Conservation (phyloP, 1,140 invertebrate species). For the Drosophila ercepeae region DNA sequence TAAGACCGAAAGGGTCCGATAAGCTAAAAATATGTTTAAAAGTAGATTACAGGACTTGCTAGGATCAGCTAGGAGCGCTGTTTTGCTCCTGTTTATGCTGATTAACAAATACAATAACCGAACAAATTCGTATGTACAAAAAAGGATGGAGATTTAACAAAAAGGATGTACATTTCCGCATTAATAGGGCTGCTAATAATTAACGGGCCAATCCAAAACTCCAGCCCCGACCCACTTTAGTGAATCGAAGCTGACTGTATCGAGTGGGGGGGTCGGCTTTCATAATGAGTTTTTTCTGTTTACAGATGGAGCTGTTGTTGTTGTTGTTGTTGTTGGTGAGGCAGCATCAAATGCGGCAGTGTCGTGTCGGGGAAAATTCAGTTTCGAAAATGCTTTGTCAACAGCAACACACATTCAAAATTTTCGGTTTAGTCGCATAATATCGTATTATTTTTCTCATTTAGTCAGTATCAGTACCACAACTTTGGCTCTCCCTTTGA, state of each 20-base stretch:
- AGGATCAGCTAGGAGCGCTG: no score
- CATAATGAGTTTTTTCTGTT: slow-evolving; percentile 66
- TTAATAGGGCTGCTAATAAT: slow-evolving; percentile 77
- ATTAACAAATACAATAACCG: slow-evolving; percentile 72
- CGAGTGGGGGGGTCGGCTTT: slow-evolving; percentile 18
- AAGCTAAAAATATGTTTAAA: no score
- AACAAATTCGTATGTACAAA: slow-evolving; percentile 60
- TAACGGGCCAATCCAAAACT: slow-evolving; percentile 29
- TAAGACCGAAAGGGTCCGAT: no score
- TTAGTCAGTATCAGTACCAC: slow-evolving; percentile 52
- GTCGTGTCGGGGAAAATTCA: slow-evolving; percentile 60
- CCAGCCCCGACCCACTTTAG: slow-evolving; percentile 46
- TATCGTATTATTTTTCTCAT: slow-evolving; percentile 72
- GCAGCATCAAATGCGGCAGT: slow-evolving; percentile 36
- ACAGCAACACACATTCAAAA: slow-evolving; percentile 81
- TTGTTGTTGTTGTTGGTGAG: slow-evolving; percentile 34
- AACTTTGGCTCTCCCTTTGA: slow-evolving; percentile 58
- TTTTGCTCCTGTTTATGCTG: slow-evolving; percentile 68
- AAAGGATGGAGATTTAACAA: slow-evolving; percentile 21
- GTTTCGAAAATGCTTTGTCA: slow-evolving; percentile 82
- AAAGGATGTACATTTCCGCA: slow-evolving; percentile 34
- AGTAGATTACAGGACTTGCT: no score
- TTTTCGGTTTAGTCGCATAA: slow-evolving; percentile 82
- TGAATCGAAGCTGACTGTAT: slow-evolving; percentile 24
- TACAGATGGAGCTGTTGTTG: slow-evolving; percentile 23